These are phyloP conservation scores for Carcinoscorpius rotundicauda DNA, from an alignment of 1,140 invertebrate species.

Conservation along the genomic window DNA sequence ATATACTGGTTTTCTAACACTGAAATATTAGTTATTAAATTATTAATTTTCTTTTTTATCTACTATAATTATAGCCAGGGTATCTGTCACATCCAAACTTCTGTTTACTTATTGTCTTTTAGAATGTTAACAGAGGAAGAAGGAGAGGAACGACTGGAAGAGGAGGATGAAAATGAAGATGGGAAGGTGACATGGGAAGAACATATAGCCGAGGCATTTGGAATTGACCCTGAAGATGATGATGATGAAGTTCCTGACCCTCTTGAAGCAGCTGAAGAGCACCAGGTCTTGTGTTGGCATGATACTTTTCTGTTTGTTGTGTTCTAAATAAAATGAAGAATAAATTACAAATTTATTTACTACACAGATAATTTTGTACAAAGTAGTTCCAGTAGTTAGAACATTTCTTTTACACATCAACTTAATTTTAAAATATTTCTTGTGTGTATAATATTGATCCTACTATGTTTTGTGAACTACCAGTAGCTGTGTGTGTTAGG, in stretches of 20 bases:
- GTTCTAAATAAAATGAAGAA: slow-evolving; percentile 9
- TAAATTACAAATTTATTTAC: slow-evolving; percentile 6
- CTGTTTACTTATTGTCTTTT: slow-evolving; percentile 1
- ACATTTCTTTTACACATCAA: too few relatives aligned
- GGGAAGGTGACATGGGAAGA: slow-evolving; percentile 27
- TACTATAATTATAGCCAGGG: too few relatives aligned
- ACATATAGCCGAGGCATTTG: slow-evolving; percentile 69
- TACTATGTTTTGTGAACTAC: too few relatives aligned
- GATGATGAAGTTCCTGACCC: neutral
- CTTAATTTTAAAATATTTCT: too few relatives aligned
- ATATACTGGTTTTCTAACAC: too few relatives aligned
- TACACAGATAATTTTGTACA: neutral
- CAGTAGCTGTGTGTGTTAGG: too few relatives aligned
- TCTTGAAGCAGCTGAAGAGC: too few relatives aligned
- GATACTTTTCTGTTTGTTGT: neutral
- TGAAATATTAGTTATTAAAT: too few relatives aligned
- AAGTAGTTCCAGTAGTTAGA: too few relatives aligned
- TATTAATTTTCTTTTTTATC: too few relatives aligned
- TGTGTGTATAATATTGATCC: too few relatives aligned
- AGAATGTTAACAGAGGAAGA: slow-evolving; percentile 80
- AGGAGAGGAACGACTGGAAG: slow-evolving; percentile 67
- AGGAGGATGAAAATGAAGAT: slow-evolving; percentile 51
- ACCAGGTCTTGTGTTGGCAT: neutral
- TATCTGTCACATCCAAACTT: too few relatives aligned
- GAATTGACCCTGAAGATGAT: slow-evolving; percentile 31